phyloP scores from a whole-genome alignment of 2,888 invertebrate genomes.

The Euproctis similis region DNA sequence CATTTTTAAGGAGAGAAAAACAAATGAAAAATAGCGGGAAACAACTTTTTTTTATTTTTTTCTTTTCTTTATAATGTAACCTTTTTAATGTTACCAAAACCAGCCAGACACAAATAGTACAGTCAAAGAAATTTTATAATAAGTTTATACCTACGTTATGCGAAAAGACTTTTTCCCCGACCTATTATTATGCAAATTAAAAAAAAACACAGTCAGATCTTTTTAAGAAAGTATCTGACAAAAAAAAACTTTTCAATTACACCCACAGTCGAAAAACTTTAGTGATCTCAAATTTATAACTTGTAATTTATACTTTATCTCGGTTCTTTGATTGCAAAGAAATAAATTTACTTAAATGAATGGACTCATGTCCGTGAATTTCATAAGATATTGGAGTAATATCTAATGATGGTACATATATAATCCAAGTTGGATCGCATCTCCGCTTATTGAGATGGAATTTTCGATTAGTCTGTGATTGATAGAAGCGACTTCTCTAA shows the following conservation, averaged over 20 bases:
- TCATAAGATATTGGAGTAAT: constrained; percentile 46
- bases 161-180: too few relatives aligned
- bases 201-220: constrained; percentile 17
- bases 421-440: constrained; percentile 57
- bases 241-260: constrained; percentile 46
- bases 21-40: too few relatives aligned
- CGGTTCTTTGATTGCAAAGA: constrained; percentile 33
- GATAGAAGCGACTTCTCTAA: constrained; percentile 65
- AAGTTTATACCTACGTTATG: too few relatives aligned
- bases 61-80: too few relatives aligned
- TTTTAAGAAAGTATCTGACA: constrained; percentile 16
- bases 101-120: too few relatives aligned
- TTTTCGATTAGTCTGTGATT: constrained; percentile 73
- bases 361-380: constrained; percentile 38
- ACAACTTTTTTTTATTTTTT: too few relatives aligned
- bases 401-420: constrained; percentile 66
- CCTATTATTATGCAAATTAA: too few relatives aligned
- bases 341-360: constrained; percentile 46
- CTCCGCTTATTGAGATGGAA: constrained; percentile 65
- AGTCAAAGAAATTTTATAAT: too few relatives aligned
- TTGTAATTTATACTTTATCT: constrained; percentile 44
- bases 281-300: constrained; percentile 34
- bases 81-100: too few relatives aligned
- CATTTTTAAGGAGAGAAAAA: too few relatives aligned
- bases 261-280: constrained; percentile 37